Conservation (phyloP, 2,797 vertebrate genomes). For the Paramormyrops hopkinsi region DNA sequence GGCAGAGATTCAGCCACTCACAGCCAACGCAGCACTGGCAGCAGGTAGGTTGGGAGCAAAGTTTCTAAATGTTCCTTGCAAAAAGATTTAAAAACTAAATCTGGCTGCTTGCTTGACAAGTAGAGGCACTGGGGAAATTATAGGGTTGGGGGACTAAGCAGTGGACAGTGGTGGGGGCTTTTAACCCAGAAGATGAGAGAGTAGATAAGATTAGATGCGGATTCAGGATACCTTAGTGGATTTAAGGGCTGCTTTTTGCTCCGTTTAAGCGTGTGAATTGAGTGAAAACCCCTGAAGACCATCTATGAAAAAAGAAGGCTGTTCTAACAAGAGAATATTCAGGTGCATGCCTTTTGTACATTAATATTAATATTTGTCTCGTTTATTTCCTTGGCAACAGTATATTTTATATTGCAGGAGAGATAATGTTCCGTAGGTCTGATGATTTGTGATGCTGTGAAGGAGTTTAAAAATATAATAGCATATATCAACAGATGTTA, state of each 20-base stretch:
- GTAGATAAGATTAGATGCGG: background rate
- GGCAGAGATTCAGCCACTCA: conserved; percentile 38
- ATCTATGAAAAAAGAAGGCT: background rate
- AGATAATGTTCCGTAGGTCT: background rate
- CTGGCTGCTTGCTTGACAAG: conserved; percentile 8
- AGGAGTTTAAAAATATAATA: background rate
- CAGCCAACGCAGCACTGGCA: conserved; percentile 18
- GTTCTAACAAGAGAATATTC: background rate
- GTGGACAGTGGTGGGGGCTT: background rate
- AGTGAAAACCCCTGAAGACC: background rate
- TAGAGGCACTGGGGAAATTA: conserved; percentile 1
- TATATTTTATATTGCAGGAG: background rate
- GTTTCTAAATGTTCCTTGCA: conserved; percentile 31
- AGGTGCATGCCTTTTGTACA: background rate
- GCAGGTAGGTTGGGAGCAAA: conserved; percentile 25
- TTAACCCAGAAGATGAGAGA: background rate
- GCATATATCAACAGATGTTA: background rate
- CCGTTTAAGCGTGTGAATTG: background rate
- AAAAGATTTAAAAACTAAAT: background rate
- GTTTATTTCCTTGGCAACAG: background rate
- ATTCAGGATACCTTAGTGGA: background rate
- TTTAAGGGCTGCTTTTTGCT: background rate
- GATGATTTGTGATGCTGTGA: background rate
- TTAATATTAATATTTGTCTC: conserved; percentile 1
- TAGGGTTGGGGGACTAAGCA: background rate